Evolutionary conservation across 1,140 invertebrate genomes (phyloP).

Genomic region (Atta colombica): DNA sequence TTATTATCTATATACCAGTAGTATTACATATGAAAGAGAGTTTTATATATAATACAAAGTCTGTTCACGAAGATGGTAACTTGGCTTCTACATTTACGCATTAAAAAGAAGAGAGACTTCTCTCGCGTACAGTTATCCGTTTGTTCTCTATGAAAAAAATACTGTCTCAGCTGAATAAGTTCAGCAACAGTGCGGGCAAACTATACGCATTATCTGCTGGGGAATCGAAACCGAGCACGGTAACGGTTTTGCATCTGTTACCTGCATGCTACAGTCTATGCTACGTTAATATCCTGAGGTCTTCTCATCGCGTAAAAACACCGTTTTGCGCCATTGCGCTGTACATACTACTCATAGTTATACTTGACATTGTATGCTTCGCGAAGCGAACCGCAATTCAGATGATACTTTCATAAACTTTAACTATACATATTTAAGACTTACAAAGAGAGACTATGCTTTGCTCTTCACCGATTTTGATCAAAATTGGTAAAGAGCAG

Average conservation of each 20-base stretch:
- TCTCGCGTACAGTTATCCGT: slow-evolving; percentile 25
- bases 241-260: slow-evolving; percentile 69
- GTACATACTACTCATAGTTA: neutral
- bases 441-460: too few species aligned
- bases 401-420: neutral
- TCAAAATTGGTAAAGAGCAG: too few species aligned
- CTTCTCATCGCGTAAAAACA: slow-evolving; percentile 36
- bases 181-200: slow-evolving; percentile 26
- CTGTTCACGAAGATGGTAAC: neutral
- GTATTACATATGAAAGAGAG: neutral
- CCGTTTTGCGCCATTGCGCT: slow-evolving; percentile 40
- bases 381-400: neutral
- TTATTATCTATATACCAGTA: neutral
- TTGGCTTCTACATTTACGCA: neutral
- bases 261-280: slow-evolving; percentile 38
- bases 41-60: neutral
- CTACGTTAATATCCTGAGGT: slow-evolving; percentile 26
- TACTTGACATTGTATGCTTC: neutral
- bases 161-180: slow-evolving; percentile 49
- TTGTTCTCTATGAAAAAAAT: slow-evolving; percentile 22
- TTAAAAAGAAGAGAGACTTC: neutral
- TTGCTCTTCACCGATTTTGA: too few species aligned
- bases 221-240: slow-evolving; percentile 47
- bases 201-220: slow-evolving; percentile 50
- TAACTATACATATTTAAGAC: neutral